Percentiles rank a stretch among this genome's conserved stretches.
These are phyloP conservation scores for Premnoplex brunnescens DNA, from an alignment of 2,797 vertebrate species.

Conservation along the genomic window DNA sequence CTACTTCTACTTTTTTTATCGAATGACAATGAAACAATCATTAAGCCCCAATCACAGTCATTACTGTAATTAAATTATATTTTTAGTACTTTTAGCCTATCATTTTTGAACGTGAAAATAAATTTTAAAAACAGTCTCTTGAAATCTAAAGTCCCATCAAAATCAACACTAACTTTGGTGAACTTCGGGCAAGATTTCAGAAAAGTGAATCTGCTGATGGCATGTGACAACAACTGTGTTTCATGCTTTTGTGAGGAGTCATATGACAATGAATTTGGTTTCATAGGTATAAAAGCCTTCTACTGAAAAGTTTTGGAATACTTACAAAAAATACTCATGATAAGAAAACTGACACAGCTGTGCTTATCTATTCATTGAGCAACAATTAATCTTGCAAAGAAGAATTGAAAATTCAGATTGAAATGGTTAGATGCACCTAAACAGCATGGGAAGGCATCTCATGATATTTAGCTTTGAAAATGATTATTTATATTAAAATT, in stretches of 20 bases:
- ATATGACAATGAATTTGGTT: background rate
- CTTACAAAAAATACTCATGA: background rate
- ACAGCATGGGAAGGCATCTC: background rate
- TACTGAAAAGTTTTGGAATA: background rate
- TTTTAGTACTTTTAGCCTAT: background rate
- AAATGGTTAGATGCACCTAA: background rate
- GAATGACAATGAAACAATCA: background rate
- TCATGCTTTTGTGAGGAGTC: background rate
- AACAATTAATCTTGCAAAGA: background rate
- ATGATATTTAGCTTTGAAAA: background rate
- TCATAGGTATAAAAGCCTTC: background rate
- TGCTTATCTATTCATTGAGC: background rate
- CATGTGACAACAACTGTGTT: background rate
- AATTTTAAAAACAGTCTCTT: fast-evolving
- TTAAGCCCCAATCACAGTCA: background rate
- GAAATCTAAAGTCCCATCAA: background rate
- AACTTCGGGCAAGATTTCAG: background rate
- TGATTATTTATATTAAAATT: background rate
- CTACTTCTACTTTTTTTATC: background rate
- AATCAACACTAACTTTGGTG: background rate
- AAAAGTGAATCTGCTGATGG: background rate
- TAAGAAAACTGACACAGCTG: background rate
- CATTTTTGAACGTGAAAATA: background rate
- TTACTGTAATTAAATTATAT: background rate
- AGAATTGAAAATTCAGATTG: background rate